Evolutionary conservation across 2,888 invertebrate genomes (phyloP), one percentile per base, ranked within the genome.

Genomic region (Digitonthophagus gazella): DNA sequence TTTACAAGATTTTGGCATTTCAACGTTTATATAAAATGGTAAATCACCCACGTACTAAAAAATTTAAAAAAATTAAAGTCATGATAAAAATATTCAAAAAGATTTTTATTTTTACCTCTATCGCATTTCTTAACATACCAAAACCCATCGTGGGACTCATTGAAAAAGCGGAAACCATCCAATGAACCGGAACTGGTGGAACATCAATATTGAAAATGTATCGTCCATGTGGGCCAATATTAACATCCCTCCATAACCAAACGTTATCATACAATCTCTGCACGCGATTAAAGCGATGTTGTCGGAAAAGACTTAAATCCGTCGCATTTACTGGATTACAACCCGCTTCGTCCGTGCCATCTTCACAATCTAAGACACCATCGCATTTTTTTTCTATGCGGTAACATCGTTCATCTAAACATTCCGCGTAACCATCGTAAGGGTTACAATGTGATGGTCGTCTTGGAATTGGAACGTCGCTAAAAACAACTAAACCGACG

Each of bases 241-340:
- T 96, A 66, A 95, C 90, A 83, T 97, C 97, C 72, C 91, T 90
- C 97, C 97, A 98, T 67, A 97, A 84, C 97, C 97, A 98, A 69
- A 93, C 93, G 82, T 96, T 96, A 77, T 96, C 95, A 83, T 96
- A 97, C 80, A 96, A 93, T 0, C 97, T 87, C 79, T 93, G 92
- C 70, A 96, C 89, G 70, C 95, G 88, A 83, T 94, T 97, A 81
- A 95, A 95, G 1, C 96, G 88, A 83, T 90, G 89, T 81, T 93
- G 93, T 73, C 95, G 86, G 85, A 93, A 96, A 76, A 89, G 84
- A 0, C 86, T 78, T 73, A 95, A 81, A 72, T 92, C 91, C 4
- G 91, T 91, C 54, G 85, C 85, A 75, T 91, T 90, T 71, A 88
- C 58, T 19, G 58, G 28, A 3, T 68, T 88, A 71, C 96, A 96